Percentiles rank a stretch among this genome's conserved stretches.
Evolutionary conservation across 2,113 vertebrate species (phyloP).

Genomic region (Suricata suricatta): DNA sequence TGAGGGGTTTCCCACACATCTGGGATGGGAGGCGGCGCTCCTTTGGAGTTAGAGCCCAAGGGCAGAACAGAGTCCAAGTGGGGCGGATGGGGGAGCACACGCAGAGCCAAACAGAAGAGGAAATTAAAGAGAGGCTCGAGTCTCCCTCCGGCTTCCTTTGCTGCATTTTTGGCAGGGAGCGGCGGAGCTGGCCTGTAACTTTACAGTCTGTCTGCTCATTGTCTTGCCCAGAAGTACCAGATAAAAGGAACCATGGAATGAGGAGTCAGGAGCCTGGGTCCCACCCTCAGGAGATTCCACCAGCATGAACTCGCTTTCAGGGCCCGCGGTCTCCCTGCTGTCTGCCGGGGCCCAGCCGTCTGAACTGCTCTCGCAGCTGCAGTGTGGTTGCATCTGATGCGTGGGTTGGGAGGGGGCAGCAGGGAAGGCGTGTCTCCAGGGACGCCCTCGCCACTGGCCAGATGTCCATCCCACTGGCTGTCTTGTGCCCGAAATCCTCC

Average conservation of each 20-base stretch:
- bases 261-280: slow-evolving; percentile 49
- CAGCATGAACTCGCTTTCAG: slow-evolving; percentile 30
- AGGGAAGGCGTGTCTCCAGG: background rate
- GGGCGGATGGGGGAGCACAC: background rate
- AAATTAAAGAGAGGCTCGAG: slow-evolving; percentile 74
- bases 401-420: background rate
- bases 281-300: slow-evolving; percentile 55
- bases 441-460: background rate
- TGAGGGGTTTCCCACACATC: background rate
- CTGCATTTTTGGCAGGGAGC: slow-evolving; percentile 70
- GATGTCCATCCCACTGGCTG: background rate
- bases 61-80: background rate
- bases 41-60: background rate
- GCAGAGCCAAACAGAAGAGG: slow-evolving; percentile 62
- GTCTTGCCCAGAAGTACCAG: slow-evolving; percentile 55
- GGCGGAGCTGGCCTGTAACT: slow-evolving; percentile 57
- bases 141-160: slow-evolving; percentile 60
- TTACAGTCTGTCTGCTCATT: slow-evolving; percentile 73
- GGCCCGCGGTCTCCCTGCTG: background rate
- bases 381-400: too few species aligned
- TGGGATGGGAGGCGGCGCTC: background rate
- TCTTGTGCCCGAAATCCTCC: background rate
- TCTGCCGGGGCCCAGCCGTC: background rate
- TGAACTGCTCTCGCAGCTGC: background rate
- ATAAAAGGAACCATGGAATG: slow-evolving; percentile 69